Evolutionary conservation across 2,888 invertebrate genomes (phyloP).

Genomic region (Polyommatus icarus): DNA sequence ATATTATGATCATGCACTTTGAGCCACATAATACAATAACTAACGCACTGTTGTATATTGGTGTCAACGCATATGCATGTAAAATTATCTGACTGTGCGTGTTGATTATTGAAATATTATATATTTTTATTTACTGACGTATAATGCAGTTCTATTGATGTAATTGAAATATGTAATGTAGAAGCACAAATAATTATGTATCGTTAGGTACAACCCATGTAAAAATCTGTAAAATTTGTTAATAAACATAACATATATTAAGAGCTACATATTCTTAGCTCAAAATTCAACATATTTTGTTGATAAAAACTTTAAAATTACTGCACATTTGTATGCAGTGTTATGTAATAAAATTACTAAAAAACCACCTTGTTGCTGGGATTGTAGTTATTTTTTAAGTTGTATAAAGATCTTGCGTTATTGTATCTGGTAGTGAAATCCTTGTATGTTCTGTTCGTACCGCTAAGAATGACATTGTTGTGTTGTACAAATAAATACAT

Average conservation of each 20-base stretch:
- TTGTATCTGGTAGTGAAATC: conserved; percentile 27
- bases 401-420: conserved; percentile 30
- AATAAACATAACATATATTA: background rate
- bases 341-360: background rate
- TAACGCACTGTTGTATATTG: background rate
- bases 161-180: background rate
- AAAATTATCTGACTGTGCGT: background rate
- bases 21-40: too few species aligned
- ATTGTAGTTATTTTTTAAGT: conserved; percentile 46
- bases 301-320: background rate
- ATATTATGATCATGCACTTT: too few species aligned
- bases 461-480: conserved; percentile 52
- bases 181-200: conserved; percentile 44
- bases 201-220: background rate
- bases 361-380: background rate
- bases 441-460: conserved; percentile 42
- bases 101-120: conserved; percentile 16
- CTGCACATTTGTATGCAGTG: background rate
- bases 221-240: background rate
- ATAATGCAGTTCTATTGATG: background rate
- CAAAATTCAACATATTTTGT: background rate
- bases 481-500: conserved; percentile 59
- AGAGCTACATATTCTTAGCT: background rate
- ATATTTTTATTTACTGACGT: background rate
- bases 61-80: background rate